phyloP scores from a whole-genome alignment of 2,113 vertebrate species.

The Elgaria multicarinata region DNA sequence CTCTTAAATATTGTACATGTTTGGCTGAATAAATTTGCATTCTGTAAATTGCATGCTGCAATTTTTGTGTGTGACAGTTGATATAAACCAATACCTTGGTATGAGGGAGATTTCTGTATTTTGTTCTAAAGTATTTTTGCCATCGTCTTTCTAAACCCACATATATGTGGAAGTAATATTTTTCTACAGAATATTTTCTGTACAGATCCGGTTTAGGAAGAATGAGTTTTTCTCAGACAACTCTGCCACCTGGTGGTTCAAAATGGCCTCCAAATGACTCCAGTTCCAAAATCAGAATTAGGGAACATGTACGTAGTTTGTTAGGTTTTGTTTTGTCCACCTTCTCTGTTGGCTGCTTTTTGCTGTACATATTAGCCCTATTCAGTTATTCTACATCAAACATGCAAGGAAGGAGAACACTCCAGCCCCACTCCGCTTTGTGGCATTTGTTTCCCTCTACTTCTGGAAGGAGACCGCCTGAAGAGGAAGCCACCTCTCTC shows the following conservation, averaged over 20 bases:
- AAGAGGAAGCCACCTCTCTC: too few species aligned
- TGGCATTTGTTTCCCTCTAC: too few species aligned
- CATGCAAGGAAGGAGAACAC: too few species aligned
- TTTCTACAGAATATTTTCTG: background rate
- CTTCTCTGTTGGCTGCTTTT: background rate
- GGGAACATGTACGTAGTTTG: background rate
- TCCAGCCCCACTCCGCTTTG: too few species aligned
- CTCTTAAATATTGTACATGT: background rate
- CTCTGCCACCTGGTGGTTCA: conserved; percentile 77
- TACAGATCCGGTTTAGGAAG: background rate
- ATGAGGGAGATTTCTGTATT: background rate
- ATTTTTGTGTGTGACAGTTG: background rate
- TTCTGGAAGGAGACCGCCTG: too few species aligned
- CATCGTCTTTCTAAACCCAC: background rate
- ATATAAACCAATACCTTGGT: background rate
- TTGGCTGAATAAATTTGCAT: background rate
- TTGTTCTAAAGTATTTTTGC: background rate
- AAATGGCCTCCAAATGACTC: background rate
- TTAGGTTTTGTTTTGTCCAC: background rate
- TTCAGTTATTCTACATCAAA: background rate
- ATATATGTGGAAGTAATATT: background rate
- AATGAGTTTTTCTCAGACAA: conserved; percentile 42
- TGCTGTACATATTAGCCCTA: background rate
- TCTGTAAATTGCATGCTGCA: background rate
- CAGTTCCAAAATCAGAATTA: background rate